phyloP scores from a whole-genome alignment of 2,113 vertebrate species.

The Malurus melanocephalus region DNA sequence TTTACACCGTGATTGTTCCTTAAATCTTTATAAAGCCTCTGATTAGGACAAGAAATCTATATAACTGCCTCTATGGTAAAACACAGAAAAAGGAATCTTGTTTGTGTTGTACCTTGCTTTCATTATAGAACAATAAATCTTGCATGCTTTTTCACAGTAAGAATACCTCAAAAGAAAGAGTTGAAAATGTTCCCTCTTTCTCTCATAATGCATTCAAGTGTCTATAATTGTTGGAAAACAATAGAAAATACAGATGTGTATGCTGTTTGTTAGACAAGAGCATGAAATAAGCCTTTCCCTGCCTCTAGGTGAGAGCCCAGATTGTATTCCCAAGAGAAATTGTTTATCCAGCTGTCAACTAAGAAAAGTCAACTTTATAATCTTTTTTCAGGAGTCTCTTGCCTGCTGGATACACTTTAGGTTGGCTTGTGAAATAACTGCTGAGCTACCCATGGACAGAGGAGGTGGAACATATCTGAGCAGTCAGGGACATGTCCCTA shows the following conservation, averaged over 20 bases:
- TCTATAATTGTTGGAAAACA: neutral
- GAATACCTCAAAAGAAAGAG: neutral
- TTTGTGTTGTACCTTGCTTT: neutral
- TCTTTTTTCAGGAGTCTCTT: neutral
- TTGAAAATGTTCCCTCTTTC: neutral
- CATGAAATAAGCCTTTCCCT: neutral
- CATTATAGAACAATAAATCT: neutral
- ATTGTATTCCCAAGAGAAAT: neutral
- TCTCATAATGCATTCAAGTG: neutral
- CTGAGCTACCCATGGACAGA: too few relatives aligned
- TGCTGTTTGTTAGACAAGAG: neutral
- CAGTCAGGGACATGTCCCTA: fast-evolving
- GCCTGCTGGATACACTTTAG: neutral
- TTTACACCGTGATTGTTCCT: neutral
- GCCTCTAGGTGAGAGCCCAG: neutral
- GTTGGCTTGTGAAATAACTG: neutral
- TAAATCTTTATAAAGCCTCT: neutral
- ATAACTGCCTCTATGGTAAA: neutral
- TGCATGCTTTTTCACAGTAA: neutral
- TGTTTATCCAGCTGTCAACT: neutral
- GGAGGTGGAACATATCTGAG: fast-evolving
- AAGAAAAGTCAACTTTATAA: neutral
- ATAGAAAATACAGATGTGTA: neutral
- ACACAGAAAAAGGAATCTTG: neutral
- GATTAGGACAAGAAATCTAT: neutral